phyloP scores from a whole-genome alignment of 1,140 invertebrate species.

The Hylaeus volcanicus region DNA sequence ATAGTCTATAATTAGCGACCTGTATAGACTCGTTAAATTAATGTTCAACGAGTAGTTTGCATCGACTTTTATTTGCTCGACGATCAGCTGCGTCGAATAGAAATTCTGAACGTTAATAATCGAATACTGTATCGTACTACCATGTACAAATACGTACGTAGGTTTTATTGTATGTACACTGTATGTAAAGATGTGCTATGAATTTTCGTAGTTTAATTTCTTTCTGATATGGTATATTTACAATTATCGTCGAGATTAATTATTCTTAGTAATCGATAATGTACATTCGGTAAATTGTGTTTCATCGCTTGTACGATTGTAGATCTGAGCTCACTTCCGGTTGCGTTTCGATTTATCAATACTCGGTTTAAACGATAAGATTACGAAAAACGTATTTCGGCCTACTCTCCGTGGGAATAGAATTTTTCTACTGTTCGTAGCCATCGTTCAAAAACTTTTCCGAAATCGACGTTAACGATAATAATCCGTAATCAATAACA shows the following conservation, averaged over 20 bases:
- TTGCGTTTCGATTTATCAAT: not conserved
- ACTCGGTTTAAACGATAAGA: not conserved
- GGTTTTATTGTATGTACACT: constrained; percentile 3
- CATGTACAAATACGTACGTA: constrained; percentile 42
- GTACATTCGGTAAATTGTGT: not conserved
- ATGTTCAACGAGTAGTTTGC: constrained; percentile 1
- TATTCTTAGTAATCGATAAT: not conserved
- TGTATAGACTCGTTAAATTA: constrained; percentile 26
- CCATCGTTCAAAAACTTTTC: not conserved
- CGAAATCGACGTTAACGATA: not conserved
- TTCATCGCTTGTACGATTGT: not conserved
- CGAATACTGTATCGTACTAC: constrained; percentile 10
- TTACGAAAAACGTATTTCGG: not conserved
- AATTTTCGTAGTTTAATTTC: constrained; percentile 8
- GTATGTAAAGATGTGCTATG: constrained; percentile 15
- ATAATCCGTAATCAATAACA: not conserved
- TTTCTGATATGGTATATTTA: not conserved
- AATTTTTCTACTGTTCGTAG: not conserved
- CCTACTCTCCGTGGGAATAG: constrained; percentile 17
- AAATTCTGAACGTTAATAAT: not conserved
- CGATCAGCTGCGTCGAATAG: not conserved
- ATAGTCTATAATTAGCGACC: not conserved
- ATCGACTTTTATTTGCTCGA: constrained; percentile 20
- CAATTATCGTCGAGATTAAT: not conserved
- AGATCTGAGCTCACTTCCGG: not conserved